Percentiles rank a stretch among this genome's conserved stretches.
phyloP scores from a whole-genome alignment of 2,888 invertebrate genomes.

The Osedax frankpressi region DNA sequence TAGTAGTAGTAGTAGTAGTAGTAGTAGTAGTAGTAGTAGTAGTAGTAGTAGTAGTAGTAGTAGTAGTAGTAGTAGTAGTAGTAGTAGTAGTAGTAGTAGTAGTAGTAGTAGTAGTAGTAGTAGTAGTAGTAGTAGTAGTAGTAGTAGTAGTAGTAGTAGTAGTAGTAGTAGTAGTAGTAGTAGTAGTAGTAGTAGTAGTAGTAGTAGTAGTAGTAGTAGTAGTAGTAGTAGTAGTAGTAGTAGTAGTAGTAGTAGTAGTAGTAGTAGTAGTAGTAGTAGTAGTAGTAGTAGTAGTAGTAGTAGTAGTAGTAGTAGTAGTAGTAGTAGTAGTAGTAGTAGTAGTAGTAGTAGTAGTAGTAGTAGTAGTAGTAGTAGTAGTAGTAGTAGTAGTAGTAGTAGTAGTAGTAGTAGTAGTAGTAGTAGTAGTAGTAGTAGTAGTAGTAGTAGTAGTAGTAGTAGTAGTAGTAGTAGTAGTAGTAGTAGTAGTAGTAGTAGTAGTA shows the following conservation, averaged over 20 bases:
- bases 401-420: slow-evolving; percentile 12
- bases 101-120: slow-evolving; percentile 34
- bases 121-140: background rate
- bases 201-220: slow-evolving; percentile 4
- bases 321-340: slow-evolving; percentile 12
- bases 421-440: slow-evolving; percentile 11
- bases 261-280: slow-evolving; percentile 11
- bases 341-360: slow-evolving; percentile 11
- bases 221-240: slow-evolving; percentile 10
- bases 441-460: slow-evolving; percentile 34
- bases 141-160: background rate
- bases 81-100: slow-evolving; percentile 11
- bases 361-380: slow-evolving; percentile 12
- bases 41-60: slow-evolving; percentile 12
- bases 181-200: background rate
- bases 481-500: background rate
- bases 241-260: slow-evolving; percentile 12
- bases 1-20: slow-evolving; percentile 11
- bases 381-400: slow-evolving; percentile 12
- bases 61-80: slow-evolving; percentile 12
- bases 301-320: slow-evolving; percentile 12
- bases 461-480: background rate
- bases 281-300: slow-evolving; percentile 12
- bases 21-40: slow-evolving; percentile 12
- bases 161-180: background rate